Evolutionary conservation across 2,888 invertebrate genomes (phyloP), one percentile per base, ranked within the genome.

Genomic region (Phengaris alcon): DNA sequence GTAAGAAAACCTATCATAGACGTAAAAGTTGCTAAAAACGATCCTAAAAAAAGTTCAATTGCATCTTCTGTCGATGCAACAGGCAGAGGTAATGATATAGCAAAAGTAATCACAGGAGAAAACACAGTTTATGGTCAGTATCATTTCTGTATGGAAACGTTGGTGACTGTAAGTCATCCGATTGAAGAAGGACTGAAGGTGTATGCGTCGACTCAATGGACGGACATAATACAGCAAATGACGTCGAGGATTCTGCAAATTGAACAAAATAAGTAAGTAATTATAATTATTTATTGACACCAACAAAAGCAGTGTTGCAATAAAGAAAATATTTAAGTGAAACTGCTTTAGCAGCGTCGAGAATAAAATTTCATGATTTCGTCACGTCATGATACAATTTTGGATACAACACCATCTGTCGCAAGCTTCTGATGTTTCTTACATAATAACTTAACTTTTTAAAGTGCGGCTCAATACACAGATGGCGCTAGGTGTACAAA

Each of bases 71-170:
- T 80, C 6, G 79, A 80, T n/a, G 83, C 84, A 5, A 83, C 79
- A 2, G 78, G 79, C 7, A 82, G 77, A 69, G 87, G 86, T 0
- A 74, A 74, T 5, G 82, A 84, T 76, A 75, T 85, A 7, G 68
- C 55, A 2, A 85, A 82, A 78, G 90, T 80, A 77, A 90, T 82
- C 79, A 89, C 80, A 74, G 85, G 86, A 6, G 82, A 77, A 4
- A 81, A 82, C 48, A 82, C 83, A 6, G 83, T 86, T 73, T 94
- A 93, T 10, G 84, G 88, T 6, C 96, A 96, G 82, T 95, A 95
- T 82, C 96, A 96, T 82, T 95, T 94, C 79, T 91, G 94, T 46
- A 95, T 96, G 94, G 96, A 96, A 84, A 94, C 95, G 0, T 93
- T 95, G 72, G 88, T 89, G 6, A 94, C 94, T 79, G 87, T 95